Base-by-base conservation (phyloP, 1,140 invertebrate genomes). In the Aphis gossypii region DNA sequence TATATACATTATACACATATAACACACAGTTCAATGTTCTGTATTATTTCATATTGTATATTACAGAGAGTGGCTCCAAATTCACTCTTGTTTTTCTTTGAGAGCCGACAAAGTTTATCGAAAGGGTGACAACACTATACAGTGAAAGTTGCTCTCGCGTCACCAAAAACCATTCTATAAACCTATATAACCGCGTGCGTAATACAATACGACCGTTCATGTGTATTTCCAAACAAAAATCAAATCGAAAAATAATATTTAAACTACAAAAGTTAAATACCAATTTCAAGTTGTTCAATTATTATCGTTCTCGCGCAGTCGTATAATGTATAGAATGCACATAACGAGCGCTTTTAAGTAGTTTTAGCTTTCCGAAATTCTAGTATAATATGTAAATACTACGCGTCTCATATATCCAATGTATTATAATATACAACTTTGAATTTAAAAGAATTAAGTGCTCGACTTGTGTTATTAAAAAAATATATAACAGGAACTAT, bases 1-100 rank as follows among this genome's bases (percentile, higher is more conserved):
- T 89, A 89, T n/a, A 76, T 18, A 68, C 4, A n/a, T 4, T n/a
- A 76, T 18, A 68, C 4, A n/a, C 11, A 68, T 14, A 60, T 30
- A n/a, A 18, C 60, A 76, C 54, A 20, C 18, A 18, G 2, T 51
- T 51, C 14, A 25, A 7, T 38, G 14, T 5, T 2, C 25, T 38
- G 3, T 56, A 56, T 48, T 56, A 54, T 38, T 23, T 89, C n/a
- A 54, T 89, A 54, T 60, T 30, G 30, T 60, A 76, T 2, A 76
- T n/a, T 25, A 38, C 9, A 89, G n/a, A 30, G 25, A 48, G 30
- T n/a, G 46, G 18, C 30, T 48, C 23, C 11, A 46, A 68, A 82
- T 92, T 76, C 60, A 21, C n/a, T 83, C n/a, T 92, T 46, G 90
- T 92, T 92, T 92, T 92, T 82, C 46, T 92, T 92, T 23, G 46